These are phyloP conservation scores for Hirudinaria manillensis DNA, from an alignment of 2,888 invertebrate species.

Conservation along the genomic window DNA sequence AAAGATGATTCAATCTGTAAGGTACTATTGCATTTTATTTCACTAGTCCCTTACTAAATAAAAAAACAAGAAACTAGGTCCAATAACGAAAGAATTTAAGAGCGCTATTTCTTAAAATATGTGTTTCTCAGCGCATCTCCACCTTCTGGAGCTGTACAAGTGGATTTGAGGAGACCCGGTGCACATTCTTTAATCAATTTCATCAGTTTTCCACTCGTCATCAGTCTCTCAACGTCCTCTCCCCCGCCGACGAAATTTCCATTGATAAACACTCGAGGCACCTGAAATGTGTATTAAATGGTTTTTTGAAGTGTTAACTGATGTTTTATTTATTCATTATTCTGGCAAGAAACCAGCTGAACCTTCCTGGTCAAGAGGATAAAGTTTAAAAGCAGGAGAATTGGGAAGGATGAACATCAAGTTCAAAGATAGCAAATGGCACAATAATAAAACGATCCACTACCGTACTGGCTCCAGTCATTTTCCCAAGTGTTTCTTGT, in stretches of 20 bases:
- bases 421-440: background rate
- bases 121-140: background rate
- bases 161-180: background rate
- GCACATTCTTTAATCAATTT: constrained; percentile 32
- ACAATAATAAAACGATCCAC: background rate
- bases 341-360: too few relatives aligned
- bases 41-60: background rate
- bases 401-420: background rate
- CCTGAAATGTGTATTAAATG: constrained; percentile 59
- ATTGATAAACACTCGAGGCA: constrained; percentile 87
- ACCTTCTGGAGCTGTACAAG: background rate
- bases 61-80: background rate
- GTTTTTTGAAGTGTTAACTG: too few relatives aligned
- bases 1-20: too few relatives aligned
- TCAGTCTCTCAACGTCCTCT: constrained; percentile 67
- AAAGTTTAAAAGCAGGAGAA: background rate
- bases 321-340: too few relatives aligned
- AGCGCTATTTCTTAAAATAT: background rate
- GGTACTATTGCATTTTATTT: background rate
- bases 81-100: background rate
- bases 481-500: background rate
- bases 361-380: background rate
- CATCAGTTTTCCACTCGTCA: constrained; percentile 43
- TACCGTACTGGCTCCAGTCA: constrained; percentile 19
- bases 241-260: constrained; percentile 87